A percentile compares a stretch with the other conserved stretches of the same genome.
phyloP scores from a whole-genome alignment of 2,113 vertebrate species.

The Grus americana region DNA sequence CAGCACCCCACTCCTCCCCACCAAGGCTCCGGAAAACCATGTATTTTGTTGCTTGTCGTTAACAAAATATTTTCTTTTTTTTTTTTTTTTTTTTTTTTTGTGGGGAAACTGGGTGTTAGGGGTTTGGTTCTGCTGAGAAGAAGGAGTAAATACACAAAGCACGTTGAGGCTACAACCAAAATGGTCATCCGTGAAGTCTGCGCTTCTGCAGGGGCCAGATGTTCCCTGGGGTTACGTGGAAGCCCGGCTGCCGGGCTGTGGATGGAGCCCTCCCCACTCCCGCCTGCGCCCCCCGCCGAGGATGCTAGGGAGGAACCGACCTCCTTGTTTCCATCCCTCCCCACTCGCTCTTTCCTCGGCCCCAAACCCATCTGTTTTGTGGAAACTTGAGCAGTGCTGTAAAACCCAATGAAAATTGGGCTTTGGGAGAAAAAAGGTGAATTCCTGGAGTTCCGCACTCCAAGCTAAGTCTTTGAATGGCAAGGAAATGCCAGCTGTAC shows the following conservation, averaged over 20 bases:
- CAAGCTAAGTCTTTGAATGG: not conserved
- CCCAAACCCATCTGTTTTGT: not conserved
- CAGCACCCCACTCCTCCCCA: not conserved
- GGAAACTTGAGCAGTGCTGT: not conserved
- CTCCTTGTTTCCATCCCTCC: not conserved
- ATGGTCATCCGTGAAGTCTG: not conserved
- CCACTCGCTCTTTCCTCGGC: accelerated
- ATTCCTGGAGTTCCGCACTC: not conserved
- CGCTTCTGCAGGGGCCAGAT: not conserved
- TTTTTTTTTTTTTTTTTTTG: too few species aligned
- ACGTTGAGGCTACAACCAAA: not conserved
- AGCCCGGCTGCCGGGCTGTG: accelerated
- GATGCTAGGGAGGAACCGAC: not conserved
- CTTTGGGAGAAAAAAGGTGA: not conserved
- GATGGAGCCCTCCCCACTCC: not conserved
- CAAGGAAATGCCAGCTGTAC: not conserved
- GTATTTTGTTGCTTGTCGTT: not conserved
- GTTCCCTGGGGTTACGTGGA: not conserved
- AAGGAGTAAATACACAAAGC: not conserved
- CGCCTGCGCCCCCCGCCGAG: accelerated
- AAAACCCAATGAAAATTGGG: not conserved
- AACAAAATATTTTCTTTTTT: too few species aligned
- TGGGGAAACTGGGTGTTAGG: not conserved
- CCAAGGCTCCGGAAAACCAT: accelerated
- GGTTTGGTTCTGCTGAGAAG: not conserved